A percentile compares a stretch with the other conserved stretches of the same genome.
Conservation (phyloP, 2,797 vertebrate genomes). For the Acestrorhynchus altus region DNA sequence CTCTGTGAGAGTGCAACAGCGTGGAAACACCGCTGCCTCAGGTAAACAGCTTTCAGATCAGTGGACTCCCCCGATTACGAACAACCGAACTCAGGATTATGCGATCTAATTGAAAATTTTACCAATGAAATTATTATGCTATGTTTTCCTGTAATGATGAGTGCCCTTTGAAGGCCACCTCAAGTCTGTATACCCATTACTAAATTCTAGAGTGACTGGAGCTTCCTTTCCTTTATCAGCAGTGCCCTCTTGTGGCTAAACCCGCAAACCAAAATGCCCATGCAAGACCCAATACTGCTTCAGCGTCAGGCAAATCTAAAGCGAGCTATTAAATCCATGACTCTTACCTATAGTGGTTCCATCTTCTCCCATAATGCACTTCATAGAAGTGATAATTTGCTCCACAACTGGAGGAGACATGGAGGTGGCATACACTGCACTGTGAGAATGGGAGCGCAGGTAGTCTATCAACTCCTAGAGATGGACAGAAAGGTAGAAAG, state of each 20-base stretch:
- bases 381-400: constrained; percentile 93
- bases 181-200: not conserved
- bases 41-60: constrained; percentile 7
- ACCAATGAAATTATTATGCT: not conserved
- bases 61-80: not conserved
- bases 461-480: constrained; percentile 89
- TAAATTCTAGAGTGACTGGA: not conserved
- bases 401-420: constrained; percentile 89
- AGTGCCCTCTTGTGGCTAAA: constrained; percentile 52
- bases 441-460: constrained; percentile 89
- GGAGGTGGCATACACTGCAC: constrained; percentile 87
- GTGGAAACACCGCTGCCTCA: constrained; percentile 30
- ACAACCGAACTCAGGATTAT: not conserved
- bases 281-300: not conserved
- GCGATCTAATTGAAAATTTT: not conserved
- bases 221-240: not conserved
- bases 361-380: constrained; percentile 95
- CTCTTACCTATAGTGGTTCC: constrained; percentile 85
- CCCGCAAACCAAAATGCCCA: not conserved
- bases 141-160: not conserved
- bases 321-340: not conserved
- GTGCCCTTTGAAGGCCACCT: not conserved
- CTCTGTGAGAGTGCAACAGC: constrained; percentile 5
- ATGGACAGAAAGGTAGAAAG: not conserved
- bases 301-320: not conserved